Evolutionary conservation across 2,797 vertebrate genomes (phyloP).

Genomic region (Alca torda): DNA sequence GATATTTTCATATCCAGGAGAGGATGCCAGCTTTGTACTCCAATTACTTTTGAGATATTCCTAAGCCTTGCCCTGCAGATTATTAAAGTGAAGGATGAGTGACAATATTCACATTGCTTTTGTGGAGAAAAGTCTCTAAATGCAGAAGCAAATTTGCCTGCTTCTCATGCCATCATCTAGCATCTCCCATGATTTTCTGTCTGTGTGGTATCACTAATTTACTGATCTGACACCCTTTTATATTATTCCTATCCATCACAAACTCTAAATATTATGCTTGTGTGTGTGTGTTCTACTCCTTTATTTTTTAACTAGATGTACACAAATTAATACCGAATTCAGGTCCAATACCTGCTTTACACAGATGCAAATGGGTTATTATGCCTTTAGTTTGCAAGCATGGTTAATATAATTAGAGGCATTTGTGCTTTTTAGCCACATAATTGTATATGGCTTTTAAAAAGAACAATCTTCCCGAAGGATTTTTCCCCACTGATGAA

Average conservation of each 20-base stretch:
- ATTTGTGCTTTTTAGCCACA: slow-evolving; percentile 42
- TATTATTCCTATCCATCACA: neutral
- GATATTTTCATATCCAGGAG: neutral
- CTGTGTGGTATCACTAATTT: neutral
- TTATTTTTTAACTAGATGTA: neutral
- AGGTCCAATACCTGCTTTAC: neutral
- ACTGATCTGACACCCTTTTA: neutral
- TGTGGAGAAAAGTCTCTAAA: neutral
- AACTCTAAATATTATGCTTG: neutral
- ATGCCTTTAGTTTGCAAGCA: slow-evolving; percentile 35
- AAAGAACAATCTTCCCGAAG: slow-evolving; percentile 13
- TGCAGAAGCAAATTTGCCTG: neutral
- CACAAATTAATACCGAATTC: slow-evolving; percentile 16
- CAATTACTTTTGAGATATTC: neutral
- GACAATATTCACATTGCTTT: neutral
- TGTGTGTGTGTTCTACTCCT: neutral
- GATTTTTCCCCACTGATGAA: slow-evolving; percentile 32
- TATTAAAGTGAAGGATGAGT: neutral
- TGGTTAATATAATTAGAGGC: slow-evolving; percentile 17
- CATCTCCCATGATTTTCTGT: neutral
- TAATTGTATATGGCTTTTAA: neutral
- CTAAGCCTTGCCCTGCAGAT: neutral
- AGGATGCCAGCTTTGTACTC: neutral
- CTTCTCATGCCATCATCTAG: neutral
- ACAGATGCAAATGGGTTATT: slow-evolving; percentile 22